Conservation (phyloP, 2,888 invertebrate genomes). For the Caenorhabditis sp. region DNA sequence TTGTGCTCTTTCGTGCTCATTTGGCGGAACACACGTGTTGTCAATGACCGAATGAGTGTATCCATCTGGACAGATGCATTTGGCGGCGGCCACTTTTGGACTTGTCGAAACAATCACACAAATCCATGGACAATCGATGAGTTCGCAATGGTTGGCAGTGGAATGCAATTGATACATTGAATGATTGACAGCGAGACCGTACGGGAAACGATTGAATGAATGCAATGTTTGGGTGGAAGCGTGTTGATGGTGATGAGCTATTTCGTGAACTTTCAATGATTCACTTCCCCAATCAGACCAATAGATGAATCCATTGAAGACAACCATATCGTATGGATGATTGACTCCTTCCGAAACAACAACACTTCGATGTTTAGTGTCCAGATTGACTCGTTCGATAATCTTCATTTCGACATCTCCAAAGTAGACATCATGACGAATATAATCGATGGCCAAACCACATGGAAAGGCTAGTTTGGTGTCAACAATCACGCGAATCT, state of each 20-base stretch:
- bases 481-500: slow-evolving; percentile 45
- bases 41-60: slow-evolving; percentile 27
- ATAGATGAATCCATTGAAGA: slow-evolving; percentile 46
- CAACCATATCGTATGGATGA: slow-evolving; percentile 4
- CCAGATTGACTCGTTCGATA: slow-evolving; percentile 54
- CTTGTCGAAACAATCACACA: slow-evolving; percentile 20
- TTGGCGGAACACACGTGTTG: slow-evolving; percentile 24
- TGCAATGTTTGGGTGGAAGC: slow-evolving; percentile 43
- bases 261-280: slow-evolving; percentile 43
- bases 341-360: slow-evolving; percentile 44
- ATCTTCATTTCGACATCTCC: slow-evolving; percentile 45
- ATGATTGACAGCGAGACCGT: slow-evolving; percentile 56
- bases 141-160: slow-evolving; percentile 31
- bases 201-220: slow-evolving; percentile 48
- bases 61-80: slow-evolving; percentile 45
- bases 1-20: slow-evolving; percentile 10
- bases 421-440: slow-evolving; percentile 52
- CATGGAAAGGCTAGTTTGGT: slow-evolving; percentile 47
- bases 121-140: slow-evolving; percentile 45
- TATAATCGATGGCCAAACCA: slow-evolving; percentile 50
- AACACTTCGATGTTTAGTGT: slow-evolving; percentile 31
- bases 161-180: slow-evolving; percentile 40
- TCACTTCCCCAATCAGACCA: slow-evolving; percentile 46
- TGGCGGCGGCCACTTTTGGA: slow-evolving; percentile 2
- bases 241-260: slow-evolving; percentile 43